Base-by-base conservation (phyloP, 2,888 invertebrate genomes). In the Limenitis camilla region DNA sequence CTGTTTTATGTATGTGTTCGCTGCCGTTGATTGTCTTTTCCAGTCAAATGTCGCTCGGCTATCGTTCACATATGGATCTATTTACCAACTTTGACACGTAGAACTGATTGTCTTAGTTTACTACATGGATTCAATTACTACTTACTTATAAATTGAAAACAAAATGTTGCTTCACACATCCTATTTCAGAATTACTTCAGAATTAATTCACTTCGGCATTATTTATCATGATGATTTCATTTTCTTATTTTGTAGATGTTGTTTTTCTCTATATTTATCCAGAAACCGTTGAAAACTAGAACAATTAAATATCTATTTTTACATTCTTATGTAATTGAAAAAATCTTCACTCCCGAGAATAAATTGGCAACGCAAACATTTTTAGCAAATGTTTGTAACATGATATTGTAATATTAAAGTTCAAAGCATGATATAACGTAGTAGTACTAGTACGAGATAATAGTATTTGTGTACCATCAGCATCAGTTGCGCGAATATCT, bases 1-100 rank as follows among this genome's bases (percentile, higher is more conserved):
- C 74, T 74, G 76, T 77, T 79, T 78, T 78, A 82, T 76, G 78
- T 75, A 76, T 74, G 74, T 76, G 67, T 68, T 71, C 66, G 66
- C 60, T 62, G 66, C 65, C 58, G 66, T 62, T 69, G 65, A 72
- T 73, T 52, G 40, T 70, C 68, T 66, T 62, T 64, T 71, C 65
- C 40, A 47, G 36, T 49, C 40, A 8, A 52, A 42, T 40, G 39
- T 52, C 49, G 38, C 30, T 40, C 33, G 27, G 49, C 40, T 46
- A 54, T 49, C 35, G 39, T 46, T 54, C n/a, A 49, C 32, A 54
- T 49, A 42, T 40, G 40, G 29, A 40, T 36, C 30, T 51, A 51
- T 51, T 51, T 51, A 51, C 50, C 50, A 45, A 51, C 45, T 51
- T 51, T 10, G 50, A 51, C 44, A 51, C 50, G 50, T 45, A 44